Conservation (phyloP, 2,113 vertebrate genomes). For the Mola mola region DNA sequence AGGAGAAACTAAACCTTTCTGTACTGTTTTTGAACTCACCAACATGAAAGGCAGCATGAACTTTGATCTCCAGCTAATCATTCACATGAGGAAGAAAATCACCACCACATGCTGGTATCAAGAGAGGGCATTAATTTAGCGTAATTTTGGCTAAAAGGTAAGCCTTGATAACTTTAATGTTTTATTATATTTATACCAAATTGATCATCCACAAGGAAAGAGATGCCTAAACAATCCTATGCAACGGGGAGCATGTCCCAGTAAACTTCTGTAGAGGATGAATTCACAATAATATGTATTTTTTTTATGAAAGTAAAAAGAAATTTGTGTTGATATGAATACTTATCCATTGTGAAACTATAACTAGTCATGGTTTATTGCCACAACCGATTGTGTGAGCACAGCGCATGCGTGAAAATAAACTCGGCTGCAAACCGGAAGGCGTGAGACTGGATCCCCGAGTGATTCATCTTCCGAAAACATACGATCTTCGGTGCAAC, state of each 20-base stretch:
- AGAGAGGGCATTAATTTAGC: no score
- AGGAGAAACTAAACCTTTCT: no score
- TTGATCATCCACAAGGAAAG: background rate
- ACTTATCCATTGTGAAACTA: no score
- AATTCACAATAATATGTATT: background rate
- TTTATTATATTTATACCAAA: background rate
- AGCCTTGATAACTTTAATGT: background rate
- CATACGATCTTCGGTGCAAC: conserved; percentile 71
- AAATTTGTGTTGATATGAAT: no score
- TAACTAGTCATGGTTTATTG: no score
- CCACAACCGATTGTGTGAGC: no score
- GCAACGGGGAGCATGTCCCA: background rate
- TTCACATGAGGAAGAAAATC: conserved; percentile 7
- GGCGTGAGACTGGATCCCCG: conserved; percentile 2
- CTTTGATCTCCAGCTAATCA: conserved; percentile 12
- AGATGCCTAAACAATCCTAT: background rate
- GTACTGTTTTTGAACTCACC: no score
- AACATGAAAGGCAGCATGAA: no score
- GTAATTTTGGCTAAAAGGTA: background rate
- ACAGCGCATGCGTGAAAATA: conserved; percentile 49
- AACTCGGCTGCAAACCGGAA: conserved; percentile 52
- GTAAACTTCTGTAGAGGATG: no score
- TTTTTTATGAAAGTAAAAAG: no score
- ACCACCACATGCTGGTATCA: background rate
- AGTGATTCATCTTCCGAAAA: conserved; percentile 53